A percentile compares a stretch with the other conserved stretches of the same genome.
phyloP scores from a whole-genome alignment of 2,797 vertebrate genomes.

The Salarias fasciatus region DNA sequence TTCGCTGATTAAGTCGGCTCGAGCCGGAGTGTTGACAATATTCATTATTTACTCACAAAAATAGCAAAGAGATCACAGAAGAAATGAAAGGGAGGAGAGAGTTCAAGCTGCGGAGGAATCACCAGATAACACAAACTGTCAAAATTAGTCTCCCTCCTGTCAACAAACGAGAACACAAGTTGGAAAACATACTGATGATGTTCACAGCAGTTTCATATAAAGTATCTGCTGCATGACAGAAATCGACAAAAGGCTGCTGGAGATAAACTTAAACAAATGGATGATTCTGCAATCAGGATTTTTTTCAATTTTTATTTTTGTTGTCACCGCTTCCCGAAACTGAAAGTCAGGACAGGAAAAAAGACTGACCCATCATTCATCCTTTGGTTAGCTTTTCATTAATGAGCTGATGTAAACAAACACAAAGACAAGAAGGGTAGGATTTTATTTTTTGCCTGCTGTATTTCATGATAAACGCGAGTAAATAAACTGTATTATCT shows the following conservation, averaged over 20 bases:
- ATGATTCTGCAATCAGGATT: not conserved
- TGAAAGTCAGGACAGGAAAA: slow-evolving; percentile 12
- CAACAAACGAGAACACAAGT: slow-evolving; percentile 41
- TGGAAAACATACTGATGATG: slow-evolving; percentile 19
- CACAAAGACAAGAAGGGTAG: slow-evolving; percentile 22
- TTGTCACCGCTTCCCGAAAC: slow-evolving; percentile 11
- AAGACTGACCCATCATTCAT: slow-evolving; percentile 26
- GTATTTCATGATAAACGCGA: slow-evolving; percentile 45
- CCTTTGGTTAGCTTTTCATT: slow-evolving; percentile 45
- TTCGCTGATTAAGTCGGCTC: slow-evolving; percentile 29
- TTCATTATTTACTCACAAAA: slow-evolving; percentile 55
- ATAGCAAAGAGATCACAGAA: slow-evolving; percentile 45
- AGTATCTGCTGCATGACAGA: slow-evolving; percentile 16
- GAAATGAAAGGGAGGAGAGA: slow-evolving; percentile 20
- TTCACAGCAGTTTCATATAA: slow-evolving; percentile 11
- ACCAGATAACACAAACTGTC: slow-evolving; percentile 40
- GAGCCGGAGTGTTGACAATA: slow-evolving; percentile 30
- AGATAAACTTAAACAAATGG: slow-evolving; percentile 30
- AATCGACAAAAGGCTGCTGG: slow-evolving; percentile 1
- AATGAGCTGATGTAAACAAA: slow-evolving; percentile 37
- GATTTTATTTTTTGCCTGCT: slow-evolving; percentile 26
- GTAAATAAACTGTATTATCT: slow-evolving; percentile 36
- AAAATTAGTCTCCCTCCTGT: slow-evolving; percentile 31
- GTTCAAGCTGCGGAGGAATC: slow-evolving; percentile 45
- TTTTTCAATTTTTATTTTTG: not conserved